Evolutionary conservation across 2,888 invertebrate species (phyloP).

Genomic region (Galerucella calmariensis): DNA sequence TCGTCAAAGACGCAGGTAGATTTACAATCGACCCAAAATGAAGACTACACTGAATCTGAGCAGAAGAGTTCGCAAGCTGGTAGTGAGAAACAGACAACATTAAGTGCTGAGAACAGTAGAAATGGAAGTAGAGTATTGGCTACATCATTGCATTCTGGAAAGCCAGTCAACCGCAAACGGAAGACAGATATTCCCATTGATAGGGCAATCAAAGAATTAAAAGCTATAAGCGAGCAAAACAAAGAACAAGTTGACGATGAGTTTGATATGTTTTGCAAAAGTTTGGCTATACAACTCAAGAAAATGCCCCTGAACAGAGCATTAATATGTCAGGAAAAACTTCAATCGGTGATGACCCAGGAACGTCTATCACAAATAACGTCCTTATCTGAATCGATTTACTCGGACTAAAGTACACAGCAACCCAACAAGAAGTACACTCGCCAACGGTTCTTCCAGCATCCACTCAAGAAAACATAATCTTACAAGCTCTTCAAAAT

Average conservation of each 20-base stretch:
- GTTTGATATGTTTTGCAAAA: conserved; percentile 35
- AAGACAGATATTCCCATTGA: too few relatives aligned
- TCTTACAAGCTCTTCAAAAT: too few relatives aligned
- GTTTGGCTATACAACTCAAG: conserved; percentile 26
- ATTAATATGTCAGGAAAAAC: conserved; percentile 40
- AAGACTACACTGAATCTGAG: background rate
- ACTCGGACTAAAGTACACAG: too few relatives aligned
- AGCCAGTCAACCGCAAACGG: too few relatives aligned
- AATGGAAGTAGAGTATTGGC: too few relatives aligned
- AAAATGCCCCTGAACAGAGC: conserved; percentile 38
- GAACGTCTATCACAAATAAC: conserved; percentile 23
- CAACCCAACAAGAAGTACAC: too few relatives aligned
- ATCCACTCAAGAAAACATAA: too few relatives aligned
- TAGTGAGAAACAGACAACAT: background rate
- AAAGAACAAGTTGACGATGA: conserved; percentile 22
- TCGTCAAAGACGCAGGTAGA: too few relatives aligned
- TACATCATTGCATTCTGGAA: too few relatives aligned
- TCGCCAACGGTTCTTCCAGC: too few relatives aligned
- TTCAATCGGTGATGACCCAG: conserved; percentile 36
- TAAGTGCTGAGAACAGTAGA: too few relatives aligned
- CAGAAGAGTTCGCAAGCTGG: background rate
- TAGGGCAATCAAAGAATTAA: too few relatives aligned
- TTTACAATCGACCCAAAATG: background rate
- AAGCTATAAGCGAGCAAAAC: background rate
- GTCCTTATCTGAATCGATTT: background rate